These are phyloP conservation scores for Laodelphax striatellus DNA, from an alignment of 1,140 invertebrate genomes.

Conservation along the genomic window DNA sequence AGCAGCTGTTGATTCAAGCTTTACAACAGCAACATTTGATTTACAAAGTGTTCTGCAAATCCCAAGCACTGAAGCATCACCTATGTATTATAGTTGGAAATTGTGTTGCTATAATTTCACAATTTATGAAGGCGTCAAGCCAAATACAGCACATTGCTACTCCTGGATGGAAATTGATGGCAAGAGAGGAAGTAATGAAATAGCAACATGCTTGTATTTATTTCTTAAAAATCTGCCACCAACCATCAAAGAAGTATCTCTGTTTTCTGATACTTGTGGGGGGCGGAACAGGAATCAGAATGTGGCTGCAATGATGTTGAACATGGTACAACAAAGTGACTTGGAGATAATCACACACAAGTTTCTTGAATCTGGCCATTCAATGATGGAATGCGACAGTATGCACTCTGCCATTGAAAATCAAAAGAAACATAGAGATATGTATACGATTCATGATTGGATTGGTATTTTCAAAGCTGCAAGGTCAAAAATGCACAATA, in stretches of 20 bases:
- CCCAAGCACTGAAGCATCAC: slow-evolving; percentile 10
- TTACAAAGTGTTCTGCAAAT: slow-evolving; percentile 15
- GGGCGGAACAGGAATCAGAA: slow-evolving; percentile 20
- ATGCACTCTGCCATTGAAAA: too few relatives aligned
- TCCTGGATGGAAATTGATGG: slow-evolving; percentile 19
- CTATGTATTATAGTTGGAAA: slow-evolving; percentile 20
- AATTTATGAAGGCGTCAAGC: slow-evolving; percentile 15
- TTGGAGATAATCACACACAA: slow-evolving; percentile 17
- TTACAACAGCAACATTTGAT: slow-evolving; percentile 13
- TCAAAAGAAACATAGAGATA: too few relatives aligned
- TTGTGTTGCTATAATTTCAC: slow-evolving; percentile 20
- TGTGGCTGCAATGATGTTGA: slow-evolving; percentile 15
- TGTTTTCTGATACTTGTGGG: slow-evolving; percentile 20
- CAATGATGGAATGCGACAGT: slow-evolving; percentile 19
- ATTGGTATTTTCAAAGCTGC: too few relatives aligned
- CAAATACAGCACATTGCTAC: slow-evolving; percentile 17
- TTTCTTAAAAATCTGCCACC: slow-evolving; percentile 12
- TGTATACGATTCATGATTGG: too few relatives aligned
- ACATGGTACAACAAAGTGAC: slow-evolving; percentile 12
- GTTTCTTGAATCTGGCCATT: slow-evolving; percentile 17
- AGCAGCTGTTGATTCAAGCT: background rate
- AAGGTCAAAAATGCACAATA: too few relatives aligned
- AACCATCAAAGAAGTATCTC: slow-evolving; percentile 14
- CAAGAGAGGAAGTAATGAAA: slow-evolving; percentile 19
- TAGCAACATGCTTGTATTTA: slow-evolving; percentile 15